Percentiles rank a stretch among this genome's conserved stretches.
Conservation (phyloP, 2,797 vertebrate species). For the Muscicapa striata region DNA sequence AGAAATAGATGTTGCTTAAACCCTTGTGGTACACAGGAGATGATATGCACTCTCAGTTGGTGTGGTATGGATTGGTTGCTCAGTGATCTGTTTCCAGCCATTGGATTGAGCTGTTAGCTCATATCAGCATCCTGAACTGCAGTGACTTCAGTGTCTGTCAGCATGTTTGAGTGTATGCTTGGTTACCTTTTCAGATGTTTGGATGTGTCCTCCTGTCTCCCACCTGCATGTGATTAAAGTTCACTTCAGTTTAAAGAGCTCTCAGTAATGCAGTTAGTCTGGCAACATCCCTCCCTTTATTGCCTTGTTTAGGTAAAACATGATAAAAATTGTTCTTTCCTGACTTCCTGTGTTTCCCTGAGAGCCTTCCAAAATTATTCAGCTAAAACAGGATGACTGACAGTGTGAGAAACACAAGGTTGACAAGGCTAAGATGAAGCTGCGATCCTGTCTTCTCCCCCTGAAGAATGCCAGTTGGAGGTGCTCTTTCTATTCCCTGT, state of each 20-base stretch:
- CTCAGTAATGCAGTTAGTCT: conserved; percentile 29
- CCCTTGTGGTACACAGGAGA: neutral
- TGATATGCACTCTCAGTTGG: neutral
- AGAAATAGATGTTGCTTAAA: neutral
- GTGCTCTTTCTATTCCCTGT: neutral
- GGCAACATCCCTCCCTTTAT: conserved; percentile 33
- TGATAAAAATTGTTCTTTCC: conserved; percentile 52
- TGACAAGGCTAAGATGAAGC: conserved; percentile 51
- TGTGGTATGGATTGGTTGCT: neutral
- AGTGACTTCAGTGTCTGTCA: neutral
- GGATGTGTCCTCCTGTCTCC: neutral
- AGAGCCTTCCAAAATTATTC: conserved; percentile 63
- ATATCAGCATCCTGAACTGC: neutral
- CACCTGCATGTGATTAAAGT: neutral
- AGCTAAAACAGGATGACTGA: conserved; percentile 64
- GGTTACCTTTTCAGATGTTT: neutral
- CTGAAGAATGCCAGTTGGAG: conserved; percentile 14
- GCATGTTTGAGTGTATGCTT: neutral
- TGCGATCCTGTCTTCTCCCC: neutral
- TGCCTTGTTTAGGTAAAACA: conserved; percentile 67
- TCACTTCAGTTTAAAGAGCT: conserved; percentile 24
- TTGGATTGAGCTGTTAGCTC: neutral
- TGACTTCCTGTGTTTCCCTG: conserved; percentile 55
- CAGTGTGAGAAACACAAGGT: conserved; percentile 61
- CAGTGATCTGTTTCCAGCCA: neutral